These are phyloP conservation scores for Argopecten irradians DNA, from an alignment of 1,140 invertebrate species.

Conservation along the genomic window DNA sequence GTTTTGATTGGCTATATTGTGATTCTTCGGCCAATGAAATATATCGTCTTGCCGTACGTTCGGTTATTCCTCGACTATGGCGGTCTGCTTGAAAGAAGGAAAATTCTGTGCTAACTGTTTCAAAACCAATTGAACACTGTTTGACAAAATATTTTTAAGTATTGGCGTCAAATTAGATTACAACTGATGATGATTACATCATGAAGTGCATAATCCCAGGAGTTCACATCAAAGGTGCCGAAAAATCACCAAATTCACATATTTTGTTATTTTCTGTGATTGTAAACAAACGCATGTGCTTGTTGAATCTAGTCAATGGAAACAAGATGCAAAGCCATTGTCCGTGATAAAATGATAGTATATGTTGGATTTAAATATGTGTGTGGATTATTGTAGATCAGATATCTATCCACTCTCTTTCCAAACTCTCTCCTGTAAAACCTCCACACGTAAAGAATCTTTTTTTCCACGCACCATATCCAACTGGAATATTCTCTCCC, in stretches of 20 bases:
- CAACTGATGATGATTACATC: slow-evolving; percentile 4
- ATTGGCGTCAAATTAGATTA: not conserved
- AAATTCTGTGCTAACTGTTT: not conserved
- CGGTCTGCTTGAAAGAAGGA: not conserved
- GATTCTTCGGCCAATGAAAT: not conserved
- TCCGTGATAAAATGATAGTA: too few relatives aligned
- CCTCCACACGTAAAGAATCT: too few relatives aligned
- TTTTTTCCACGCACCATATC: too few relatives aligned
- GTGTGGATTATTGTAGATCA: too few relatives aligned
- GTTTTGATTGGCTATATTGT: not conserved
- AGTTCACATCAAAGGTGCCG: slow-evolving; percentile 81
- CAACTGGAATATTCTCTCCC: too few relatives aligned
- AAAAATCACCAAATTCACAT: not conserved
- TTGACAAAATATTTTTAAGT: not conserved
- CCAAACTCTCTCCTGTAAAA: too few relatives aligned
- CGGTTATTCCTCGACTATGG: not conserved
- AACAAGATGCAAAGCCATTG: too few relatives aligned
- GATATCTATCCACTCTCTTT: too few relatives aligned
- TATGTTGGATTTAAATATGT: too few relatives aligned
- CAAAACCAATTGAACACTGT: not conserved
- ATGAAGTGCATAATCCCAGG: slow-evolving; percentile 83
- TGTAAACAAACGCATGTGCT: too few relatives aligned
- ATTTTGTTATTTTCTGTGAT: too few relatives aligned
- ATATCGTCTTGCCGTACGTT: not conserved
- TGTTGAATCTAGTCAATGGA: too few relatives aligned